phyloP scores from a whole-genome alignment of 2,888 invertebrate genomes.

The Limulus polyphemus region DNA sequence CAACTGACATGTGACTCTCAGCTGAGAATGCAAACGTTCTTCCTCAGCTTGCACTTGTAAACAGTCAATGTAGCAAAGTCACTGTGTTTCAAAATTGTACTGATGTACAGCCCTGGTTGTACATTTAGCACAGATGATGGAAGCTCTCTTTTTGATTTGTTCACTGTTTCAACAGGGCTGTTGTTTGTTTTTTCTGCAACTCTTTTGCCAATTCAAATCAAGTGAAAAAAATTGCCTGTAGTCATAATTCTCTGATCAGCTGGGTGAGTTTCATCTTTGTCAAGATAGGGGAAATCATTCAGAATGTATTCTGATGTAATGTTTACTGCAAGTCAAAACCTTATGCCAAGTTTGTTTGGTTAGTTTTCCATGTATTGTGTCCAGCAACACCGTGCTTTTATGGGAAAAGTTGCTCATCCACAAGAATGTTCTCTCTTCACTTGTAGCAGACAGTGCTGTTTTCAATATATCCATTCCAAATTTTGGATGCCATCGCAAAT shows the following conservation, averaged over 20 bases:
- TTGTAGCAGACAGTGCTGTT: too few relatives aligned
- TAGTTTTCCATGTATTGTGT: slow-evolving; percentile 1
- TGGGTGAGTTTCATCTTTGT: not conserved
- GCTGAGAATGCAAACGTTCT: slow-evolving; percentile 1
- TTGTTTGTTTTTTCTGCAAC: not conserved
- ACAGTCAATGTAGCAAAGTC: not conserved
- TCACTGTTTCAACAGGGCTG: too few relatives aligned
- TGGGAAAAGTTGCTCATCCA: too few relatives aligned
- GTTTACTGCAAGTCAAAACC: slow-evolving; percentile 1
- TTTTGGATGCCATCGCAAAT: too few relatives aligned
- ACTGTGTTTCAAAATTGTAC: not conserved
- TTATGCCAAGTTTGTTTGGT: slow-evolving; percentile 5
- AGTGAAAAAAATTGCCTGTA: not conserved
- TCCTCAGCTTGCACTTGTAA: not conserved
- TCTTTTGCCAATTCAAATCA: not conserved
- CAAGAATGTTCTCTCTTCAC: too few relatives aligned
- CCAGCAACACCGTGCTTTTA: too few relatives aligned
- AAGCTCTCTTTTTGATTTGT: too few relatives aligned
- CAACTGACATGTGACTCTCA: too few relatives aligned
- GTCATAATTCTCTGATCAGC: not conserved
- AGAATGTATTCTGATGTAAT: slow-evolving; percentile 3
- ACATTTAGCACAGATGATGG: too few relatives aligned
- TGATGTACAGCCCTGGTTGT: too few relatives aligned
- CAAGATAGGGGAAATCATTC: slow-evolving; percentile 5
- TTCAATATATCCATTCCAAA: too few relatives aligned